Conservation (phyloP, 2,797 vertebrate genomes). For the Scolopax rusticola region DNA sequence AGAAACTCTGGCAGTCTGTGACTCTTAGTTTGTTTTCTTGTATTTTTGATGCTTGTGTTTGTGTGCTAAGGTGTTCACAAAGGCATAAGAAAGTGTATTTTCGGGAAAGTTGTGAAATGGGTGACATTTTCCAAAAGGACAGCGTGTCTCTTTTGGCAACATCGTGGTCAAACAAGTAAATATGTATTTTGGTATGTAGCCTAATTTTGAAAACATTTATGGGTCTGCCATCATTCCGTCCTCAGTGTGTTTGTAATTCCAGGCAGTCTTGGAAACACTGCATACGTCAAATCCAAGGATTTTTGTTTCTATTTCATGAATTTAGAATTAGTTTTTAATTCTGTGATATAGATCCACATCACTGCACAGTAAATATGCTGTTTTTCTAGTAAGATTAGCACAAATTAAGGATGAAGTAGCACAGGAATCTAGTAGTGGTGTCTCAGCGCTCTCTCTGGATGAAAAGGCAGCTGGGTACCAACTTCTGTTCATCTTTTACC, state of each 20-base stretch:
- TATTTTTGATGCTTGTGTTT: not conserved
- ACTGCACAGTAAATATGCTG: not conserved
- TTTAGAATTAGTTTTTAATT: not conserved
- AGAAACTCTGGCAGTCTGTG: not conserved
- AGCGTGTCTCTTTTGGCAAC: slow-evolving; percentile 31
- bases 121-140: slow-evolving; percentile 33
- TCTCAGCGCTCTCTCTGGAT: not conserved
- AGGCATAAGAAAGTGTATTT: not conserved
- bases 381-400: not conserved
- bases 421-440: not conserved
- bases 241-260: not conserved
- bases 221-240: not conserved
- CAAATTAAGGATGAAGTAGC: not conserved
- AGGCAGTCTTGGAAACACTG: not conserved
- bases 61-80: not conserved
- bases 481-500: not conserved
- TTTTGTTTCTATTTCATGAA: not conserved
- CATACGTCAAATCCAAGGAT: not conserved
- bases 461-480: not conserved
- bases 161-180: slow-evolving; percentile 33
- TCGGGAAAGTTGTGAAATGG: not conserved
- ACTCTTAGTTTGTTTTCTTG: not conserved
- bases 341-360: not conserved
- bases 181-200: slow-evolving; percentile 38
- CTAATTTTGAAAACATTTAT: slow-evolving; percentile 6